phyloP scores from a whole-genome alignment of 1,140 invertebrate genomes.

The Ostrea edulis region DNA sequence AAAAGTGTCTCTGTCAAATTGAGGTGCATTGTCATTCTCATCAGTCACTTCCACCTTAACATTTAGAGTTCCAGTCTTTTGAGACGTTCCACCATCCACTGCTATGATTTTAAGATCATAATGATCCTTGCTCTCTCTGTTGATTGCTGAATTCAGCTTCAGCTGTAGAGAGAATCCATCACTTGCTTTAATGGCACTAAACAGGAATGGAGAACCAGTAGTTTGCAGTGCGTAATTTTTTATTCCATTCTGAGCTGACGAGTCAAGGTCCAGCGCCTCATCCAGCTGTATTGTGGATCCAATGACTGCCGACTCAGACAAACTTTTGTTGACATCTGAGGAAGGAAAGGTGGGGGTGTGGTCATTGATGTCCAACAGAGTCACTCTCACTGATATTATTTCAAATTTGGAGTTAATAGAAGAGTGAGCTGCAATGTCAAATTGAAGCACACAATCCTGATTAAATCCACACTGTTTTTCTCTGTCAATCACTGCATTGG shows the following conservation, averaged over 20 bases:
- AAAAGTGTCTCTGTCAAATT: constrained; percentile 82
- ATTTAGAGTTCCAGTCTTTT: constrained; percentile 78
- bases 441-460: constrained; percentile 59
- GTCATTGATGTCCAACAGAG: constrained; percentile 90
- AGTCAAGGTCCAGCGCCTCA: constrained; percentile 66
- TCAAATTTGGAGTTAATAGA: constrained; percentile 57
- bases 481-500: constrained; percentile 66
- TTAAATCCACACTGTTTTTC: constrained; percentile 60
- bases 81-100: constrained; percentile 91
- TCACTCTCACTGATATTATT: constrained; percentile 72
- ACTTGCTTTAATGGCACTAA: constrained; percentile 60
- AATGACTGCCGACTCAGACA: constrained; percentile 78
- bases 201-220: constrained; percentile 55
- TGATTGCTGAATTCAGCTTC: constrained; percentile 80
- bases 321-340: constrained; percentile 51
- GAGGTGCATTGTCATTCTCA: constrained; percentile 95
- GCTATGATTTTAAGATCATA: constrained; percentile 93
- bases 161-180: constrained; percentile 61
- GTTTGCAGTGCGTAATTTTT: constrained; percentile 62
- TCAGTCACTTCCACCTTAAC: constrained; percentile 82
- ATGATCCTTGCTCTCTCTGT: constrained; percentile 93
- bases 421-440: constrained; percentile 69
- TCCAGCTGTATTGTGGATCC: constrained; percentile 86
- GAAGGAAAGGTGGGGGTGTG: constrained; percentile 90
- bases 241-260: constrained; percentile 81